Evolutionary conservation across 2,113 vertebrate genomes (phyloP), one percentile per base, ranked within the genome.

Genomic region (Xenopus laevis): DNA sequence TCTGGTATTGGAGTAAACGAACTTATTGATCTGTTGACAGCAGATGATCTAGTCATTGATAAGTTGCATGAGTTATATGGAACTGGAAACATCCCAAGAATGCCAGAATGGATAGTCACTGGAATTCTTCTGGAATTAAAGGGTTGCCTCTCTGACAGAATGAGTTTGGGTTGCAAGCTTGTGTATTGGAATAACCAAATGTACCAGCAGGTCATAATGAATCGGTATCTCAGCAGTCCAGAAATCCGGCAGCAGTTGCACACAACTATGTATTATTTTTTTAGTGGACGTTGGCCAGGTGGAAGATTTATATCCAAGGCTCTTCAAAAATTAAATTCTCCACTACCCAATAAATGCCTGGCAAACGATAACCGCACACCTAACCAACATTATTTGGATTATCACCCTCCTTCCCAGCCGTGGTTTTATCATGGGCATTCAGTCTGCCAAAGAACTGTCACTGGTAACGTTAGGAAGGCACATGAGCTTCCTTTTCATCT

Each of bases 101-200:
- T 91, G 18, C 80, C 85, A 6, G 87, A 91, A 45, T 78, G 87
- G 6, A 71, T 80, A 2, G 71, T 91, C 57, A 90, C 91, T 72
- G 84, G 40, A 20, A 83, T 93, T 33, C 78, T 91, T 10, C 40
- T 87, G 23, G 90, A 92, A 72, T 74, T 93, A 10, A 86, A 79
- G 72, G 72, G 77, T 30, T 91, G 89, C 78, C 82, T 93, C 9
- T 15, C 83, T 12, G 79, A 52, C 46, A 84, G 82, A 71, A 80
- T 75, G 0, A 79, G 84, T 20, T 74, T 71, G 5, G 86, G 85
- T n/a, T 80, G 63, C 0, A 62, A 20, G 21, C 82, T 91, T 72
- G 71, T 93, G 61, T 81, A 77, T 73, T 93, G 90, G 91, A 79
- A 84, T 57, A 89, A 84, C 83, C 82, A 89, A 64, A 87, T 91